These are phyloP conservation scores for Gobio gobio DNA, from an alignment of 2,113 vertebrate species.

Conservation along the genomic window DNA sequence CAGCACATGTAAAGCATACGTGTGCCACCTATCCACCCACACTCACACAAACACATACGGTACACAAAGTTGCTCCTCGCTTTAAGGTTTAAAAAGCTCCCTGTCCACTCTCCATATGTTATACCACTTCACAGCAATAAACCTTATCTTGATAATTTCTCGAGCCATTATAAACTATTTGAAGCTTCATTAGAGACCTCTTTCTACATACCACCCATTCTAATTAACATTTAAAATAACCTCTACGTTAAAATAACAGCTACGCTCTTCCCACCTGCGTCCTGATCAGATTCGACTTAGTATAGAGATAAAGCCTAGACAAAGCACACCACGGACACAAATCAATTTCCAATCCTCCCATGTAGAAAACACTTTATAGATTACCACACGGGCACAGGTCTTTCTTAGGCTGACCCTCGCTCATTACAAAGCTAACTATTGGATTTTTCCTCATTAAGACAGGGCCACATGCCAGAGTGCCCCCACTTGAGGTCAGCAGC, in stretches of 20 bases:
- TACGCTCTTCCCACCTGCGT: not conserved
- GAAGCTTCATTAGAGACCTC: not conserved
- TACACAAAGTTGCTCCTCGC: not conserved
- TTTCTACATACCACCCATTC: not conserved
- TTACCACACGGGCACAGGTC: not conserved
- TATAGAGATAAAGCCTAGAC: slow-evolving; percentile 19
- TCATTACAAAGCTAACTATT: slow-evolving; percentile 49
- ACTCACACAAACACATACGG: not conserved
- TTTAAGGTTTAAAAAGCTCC: slow-evolving; percentile 4
- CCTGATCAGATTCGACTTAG: not conserved
- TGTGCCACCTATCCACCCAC: not conserved
- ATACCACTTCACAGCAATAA: slow-evolving; percentile 11
- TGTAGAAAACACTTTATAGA: slow-evolving; percentile 26
- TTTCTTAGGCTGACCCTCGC: slow-evolving; percentile 44
- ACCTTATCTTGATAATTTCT: not conserved
- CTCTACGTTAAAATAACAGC: not conserved
- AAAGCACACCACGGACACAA: slow-evolving; percentile 1
- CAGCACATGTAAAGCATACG: not conserved
- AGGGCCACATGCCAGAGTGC: slow-evolving; percentile 20
- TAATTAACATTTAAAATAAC: slow-evolving; percentile 48
- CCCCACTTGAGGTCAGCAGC: slow-evolving; percentile 45
- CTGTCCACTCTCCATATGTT: not conserved
- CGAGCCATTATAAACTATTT: not conserved
- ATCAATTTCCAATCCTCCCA: slow-evolving; percentile 40
- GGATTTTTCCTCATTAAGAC: slow-evolving; percentile 47